A percentile compares a stretch with the other conserved stretches of the same genome.
These are phyloP conservation scores for Edolisoma coerulescens DNA, from an alignment of 2,113 vertebrate species.

Conservation along the genomic window DNA sequence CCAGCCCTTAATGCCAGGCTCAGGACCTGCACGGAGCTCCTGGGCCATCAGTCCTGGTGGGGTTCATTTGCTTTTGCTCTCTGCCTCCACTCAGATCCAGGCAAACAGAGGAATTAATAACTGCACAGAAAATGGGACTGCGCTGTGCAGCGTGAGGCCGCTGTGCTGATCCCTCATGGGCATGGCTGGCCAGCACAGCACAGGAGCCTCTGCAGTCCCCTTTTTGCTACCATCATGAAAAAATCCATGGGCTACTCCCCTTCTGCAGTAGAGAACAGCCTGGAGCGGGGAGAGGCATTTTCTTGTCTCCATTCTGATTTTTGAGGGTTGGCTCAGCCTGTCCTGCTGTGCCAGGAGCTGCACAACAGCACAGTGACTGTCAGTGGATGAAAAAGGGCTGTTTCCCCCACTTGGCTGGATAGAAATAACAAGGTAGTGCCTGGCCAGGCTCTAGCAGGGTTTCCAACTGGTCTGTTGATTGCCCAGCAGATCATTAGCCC, in stretches of 20 bases:
- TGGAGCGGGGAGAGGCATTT: neutral
- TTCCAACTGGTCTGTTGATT: neutral
- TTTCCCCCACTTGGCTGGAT: neutral
- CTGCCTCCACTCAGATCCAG: neutral
- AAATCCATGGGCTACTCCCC: neutral
- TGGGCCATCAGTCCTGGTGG: neutral
- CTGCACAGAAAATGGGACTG: neutral
- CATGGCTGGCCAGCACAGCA: neutral
- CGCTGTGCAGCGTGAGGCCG: accelerated
- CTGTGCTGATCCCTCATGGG: neutral
- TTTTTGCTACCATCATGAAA: neutral
- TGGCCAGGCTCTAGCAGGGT: neutral
- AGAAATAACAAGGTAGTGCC: slow-evolving; percentile 7
- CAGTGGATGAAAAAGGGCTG: neutral
- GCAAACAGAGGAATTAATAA: neutral
- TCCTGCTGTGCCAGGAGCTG: neutral
- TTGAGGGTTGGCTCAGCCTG: neutral
- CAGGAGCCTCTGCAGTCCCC: neutral
- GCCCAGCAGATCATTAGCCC: neutral
- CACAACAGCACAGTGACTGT: neutral
- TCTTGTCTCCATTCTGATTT: neutral
- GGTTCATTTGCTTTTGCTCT: neutral
- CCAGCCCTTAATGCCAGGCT: neutral
- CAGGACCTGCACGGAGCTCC: neutral
- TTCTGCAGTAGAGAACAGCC: neutral